phyloP scores from a whole-genome alignment of 1,140 invertebrate genomes.

The Paracyclopina nana region DNA sequence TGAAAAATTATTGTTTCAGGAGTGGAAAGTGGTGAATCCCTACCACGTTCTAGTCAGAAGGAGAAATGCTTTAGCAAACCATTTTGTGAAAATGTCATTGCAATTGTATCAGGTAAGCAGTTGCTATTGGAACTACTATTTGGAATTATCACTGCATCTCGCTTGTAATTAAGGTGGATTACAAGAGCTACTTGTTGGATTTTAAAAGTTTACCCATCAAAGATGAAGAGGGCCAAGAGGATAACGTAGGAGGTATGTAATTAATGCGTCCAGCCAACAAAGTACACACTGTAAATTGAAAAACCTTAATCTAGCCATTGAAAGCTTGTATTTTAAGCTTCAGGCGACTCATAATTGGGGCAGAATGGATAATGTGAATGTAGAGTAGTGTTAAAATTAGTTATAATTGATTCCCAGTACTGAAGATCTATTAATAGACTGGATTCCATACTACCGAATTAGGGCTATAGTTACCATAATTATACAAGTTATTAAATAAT shows the following conservation, averaged over 20 bases:
- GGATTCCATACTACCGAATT: too few species aligned
- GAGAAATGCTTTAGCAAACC: constrained; percentile 52
- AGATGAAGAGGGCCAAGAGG: constrained; percentile 19
- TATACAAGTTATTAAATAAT: too few species aligned
- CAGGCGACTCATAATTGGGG: too few species aligned
- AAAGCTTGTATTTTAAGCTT: too few species aligned
- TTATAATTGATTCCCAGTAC: too few species aligned
- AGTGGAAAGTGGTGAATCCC: constrained; percentile 96
- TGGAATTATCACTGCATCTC: neutral
- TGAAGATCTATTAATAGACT: too few species aligned
- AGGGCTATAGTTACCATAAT: too few species aligned
- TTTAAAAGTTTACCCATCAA: constrained; percentile 72
- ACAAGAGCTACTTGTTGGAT: constrained; percentile 88
- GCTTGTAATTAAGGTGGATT: constrained; percentile 47
- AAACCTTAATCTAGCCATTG: too few species aligned
- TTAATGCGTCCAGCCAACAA: too few species aligned
- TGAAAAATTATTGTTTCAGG: constrained; percentile 31
- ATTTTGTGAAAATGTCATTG: constrained; percentile 84
- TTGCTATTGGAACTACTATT: neutral
- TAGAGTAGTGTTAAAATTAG: too few species aligned
- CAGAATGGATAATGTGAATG: too few species aligned
- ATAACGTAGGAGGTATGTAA: neutral
- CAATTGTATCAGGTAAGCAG: constrained; percentile 96
- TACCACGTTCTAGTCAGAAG: constrained; percentile 76
- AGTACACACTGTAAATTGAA: too few species aligned